These are phyloP conservation scores for Alca torda DNA, from an alignment of 2,797 vertebrate species.

Conservation along the genomic window DNA sequence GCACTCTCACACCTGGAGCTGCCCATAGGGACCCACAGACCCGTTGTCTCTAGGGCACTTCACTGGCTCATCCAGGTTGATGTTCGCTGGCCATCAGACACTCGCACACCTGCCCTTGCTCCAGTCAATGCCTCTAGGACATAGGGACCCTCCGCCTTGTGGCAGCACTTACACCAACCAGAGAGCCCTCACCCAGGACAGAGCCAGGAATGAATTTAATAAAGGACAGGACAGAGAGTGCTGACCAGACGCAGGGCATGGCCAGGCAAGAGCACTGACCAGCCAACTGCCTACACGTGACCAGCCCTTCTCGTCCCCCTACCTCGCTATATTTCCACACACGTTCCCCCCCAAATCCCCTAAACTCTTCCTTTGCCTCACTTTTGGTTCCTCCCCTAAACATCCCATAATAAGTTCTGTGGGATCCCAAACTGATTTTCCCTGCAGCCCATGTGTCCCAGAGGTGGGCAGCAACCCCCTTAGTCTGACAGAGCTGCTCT, in stretches of 20 bases:
- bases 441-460: neutral
- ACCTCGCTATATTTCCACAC: neutral
- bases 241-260: neutral
- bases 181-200: no score
- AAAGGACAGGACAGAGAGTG: fast-evolving
- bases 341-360: neutral
- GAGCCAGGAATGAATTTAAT: neutral
- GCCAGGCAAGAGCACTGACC: neutral
- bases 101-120: fast-evolving
- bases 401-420: neutral
- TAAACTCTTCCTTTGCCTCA: no score
- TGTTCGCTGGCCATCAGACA: neutral
- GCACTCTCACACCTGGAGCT: neutral
- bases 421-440: neutral
- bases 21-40: neutral
- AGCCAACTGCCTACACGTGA: fast-evolving
- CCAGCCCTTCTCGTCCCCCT: neutral
- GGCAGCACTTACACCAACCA: neutral
- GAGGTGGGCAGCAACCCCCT: neutral
- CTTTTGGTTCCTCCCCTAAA: neutral
- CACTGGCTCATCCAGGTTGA: neutral
- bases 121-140: neutral
- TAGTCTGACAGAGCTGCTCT: no score
- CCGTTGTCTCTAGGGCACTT: neutral
- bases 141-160: no score